Base-by-base conservation (phyloP, 2,888 invertebrate species). In the Polymixis lichenea region DNA sequence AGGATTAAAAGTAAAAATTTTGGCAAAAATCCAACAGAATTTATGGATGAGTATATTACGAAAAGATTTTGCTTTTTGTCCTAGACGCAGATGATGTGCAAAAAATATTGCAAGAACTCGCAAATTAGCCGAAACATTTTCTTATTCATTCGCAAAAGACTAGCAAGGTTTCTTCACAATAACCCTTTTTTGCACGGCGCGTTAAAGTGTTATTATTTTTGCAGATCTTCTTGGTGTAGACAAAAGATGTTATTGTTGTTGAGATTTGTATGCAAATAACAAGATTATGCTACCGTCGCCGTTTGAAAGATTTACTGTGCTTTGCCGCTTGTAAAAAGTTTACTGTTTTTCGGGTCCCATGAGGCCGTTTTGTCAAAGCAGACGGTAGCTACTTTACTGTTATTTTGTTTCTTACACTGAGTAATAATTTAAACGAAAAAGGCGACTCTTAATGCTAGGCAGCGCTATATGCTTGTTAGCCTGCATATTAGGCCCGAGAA, bases 191-290 rank as follows among this genome's bases (percentile, higher is more conserved):
- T 90, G 88, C 86, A 87, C 62, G 91, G 90, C 89, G 91, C 92
- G 92, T 92, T 92, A 95, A 96, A 95, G 95, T 88, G 93, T 95
- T 94, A 92, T 92, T 86, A 89, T 90, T 93, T 93, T 93, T 90
- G 91, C 90, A 91, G 89, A 92, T 91, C 90, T 90, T 87, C 82
- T 83, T 75, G 69, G 78, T 82, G 78, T 86, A 91, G 90, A 94
- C 94, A 95, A 94, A 92, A 90, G 88, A 83, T 81, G 86, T 86
- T 89, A 91, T 95, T 95, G 94, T 95, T 89, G 84, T 85, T 75
- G 78, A 87, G 91, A 92, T 91, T 94, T 95, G 95, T 95, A 95
- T 96, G 96, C 95, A 96, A 96, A 95, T 96, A 96, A 96, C 92
- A 94, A 93, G 94, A 95, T 95, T 95, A 94, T 84, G 96, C 96